Base-by-base conservation (phyloP, 2,888 invertebrate species). In the Dioctria linearis region DNA sequence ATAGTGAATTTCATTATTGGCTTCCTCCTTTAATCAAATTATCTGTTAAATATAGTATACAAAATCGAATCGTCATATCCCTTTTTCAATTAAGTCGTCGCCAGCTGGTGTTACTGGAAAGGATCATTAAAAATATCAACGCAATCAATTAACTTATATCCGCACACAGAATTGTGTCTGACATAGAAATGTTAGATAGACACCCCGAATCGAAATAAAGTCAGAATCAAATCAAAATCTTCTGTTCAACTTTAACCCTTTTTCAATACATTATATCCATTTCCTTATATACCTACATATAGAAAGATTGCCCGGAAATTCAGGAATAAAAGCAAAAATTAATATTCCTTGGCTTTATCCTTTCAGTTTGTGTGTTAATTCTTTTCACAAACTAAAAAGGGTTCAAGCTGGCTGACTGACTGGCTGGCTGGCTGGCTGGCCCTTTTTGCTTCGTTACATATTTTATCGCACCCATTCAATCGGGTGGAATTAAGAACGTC, bases 51-150 rank as follows among this genome's bases (percentile, higher is more conserved):
- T 63, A 75, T 5, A 54, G 46, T 76, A 63, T 63, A 25, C 25
- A 25, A 25, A 76, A 76, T 63, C 63, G 76, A 76, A 76, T 76
- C 63, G 76, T 76, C 54, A 63, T 76, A 76, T 76, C 76, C 67
- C 43, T 63, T 63, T 76, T 76, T 76, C 76, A 76, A 76, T 76
- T 76, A 76, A 76, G 76, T 73, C 25, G 37, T 49, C 76, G 63
- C 61, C 76, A 76, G 63, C 76, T 76, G 25, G 25, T 25, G 76
- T 76, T 76, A 76, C 76, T 63, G 39, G 49, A 63, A 63, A 63
- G 63, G 63, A 63, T 76, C 76, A 76, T 76, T 76, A 76, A 76
- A 76, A 76, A 76, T 76, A 76, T 76, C 76, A 76, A 61, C 61
- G 49, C 61, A 76, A 76, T 63, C 76, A 76, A 76, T 76, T 76